These are phyloP conservation scores for Pycnomerus fuliginosus DNA, from an alignment of 2,888 invertebrate genomes.

Conservation along the genomic window DNA sequence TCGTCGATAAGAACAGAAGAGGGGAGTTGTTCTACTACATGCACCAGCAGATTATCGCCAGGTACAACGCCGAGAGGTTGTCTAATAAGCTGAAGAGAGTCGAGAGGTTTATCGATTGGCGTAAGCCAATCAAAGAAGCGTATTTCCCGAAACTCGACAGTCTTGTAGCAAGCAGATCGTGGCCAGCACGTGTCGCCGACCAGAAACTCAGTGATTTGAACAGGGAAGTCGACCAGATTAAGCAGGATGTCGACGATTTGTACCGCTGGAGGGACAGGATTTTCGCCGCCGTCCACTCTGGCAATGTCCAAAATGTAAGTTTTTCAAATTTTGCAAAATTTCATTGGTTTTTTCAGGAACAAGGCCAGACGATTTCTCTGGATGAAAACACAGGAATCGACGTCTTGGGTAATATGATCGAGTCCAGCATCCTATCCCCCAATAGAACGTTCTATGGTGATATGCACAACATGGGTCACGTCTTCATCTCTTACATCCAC, in stretches of 20 bases:
- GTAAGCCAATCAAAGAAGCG: slow-evolving; percentile 69
- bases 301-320: slow-evolving; percentile 59
- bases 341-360: slow-evolving; percentile 51
- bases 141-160: slow-evolving; percentile 84
- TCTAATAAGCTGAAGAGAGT: slow-evolving; percentile 68
- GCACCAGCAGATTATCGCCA: slow-evolving; percentile 68
- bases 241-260: slow-evolving; percentile 65
- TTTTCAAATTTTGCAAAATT: not conserved
- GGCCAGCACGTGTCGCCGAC: slow-evolving; percentile 67
- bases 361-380: slow-evolving; percentile 58
- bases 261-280: slow-evolving; percentile 75
- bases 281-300: slow-evolving; percentile 66
- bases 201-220: slow-evolving; percentile 61
- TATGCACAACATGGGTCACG: slow-evolving; percentile 80
- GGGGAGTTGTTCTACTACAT: slow-evolving; percentile 81
- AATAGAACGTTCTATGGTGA: slow-evolving; percentile 75
- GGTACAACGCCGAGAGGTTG: slow-evolving; percentile 74
- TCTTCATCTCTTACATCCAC: slow-evolving; percentile 73
- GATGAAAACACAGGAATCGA: slow-evolving; percentile 74
- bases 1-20: slow-evolving; percentile 74
- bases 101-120: slow-evolving; percentile 62
- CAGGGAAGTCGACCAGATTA: slow-evolving; percentile 66
- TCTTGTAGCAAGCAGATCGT: slow-evolving; percentile 69
- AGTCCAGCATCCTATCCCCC: slow-evolving; percentile 68
- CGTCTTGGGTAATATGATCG: slow-evolving; percentile 76